Conservation (phyloP, 1,140 invertebrate genomes). For the Drosophila neocordata region DNA sequence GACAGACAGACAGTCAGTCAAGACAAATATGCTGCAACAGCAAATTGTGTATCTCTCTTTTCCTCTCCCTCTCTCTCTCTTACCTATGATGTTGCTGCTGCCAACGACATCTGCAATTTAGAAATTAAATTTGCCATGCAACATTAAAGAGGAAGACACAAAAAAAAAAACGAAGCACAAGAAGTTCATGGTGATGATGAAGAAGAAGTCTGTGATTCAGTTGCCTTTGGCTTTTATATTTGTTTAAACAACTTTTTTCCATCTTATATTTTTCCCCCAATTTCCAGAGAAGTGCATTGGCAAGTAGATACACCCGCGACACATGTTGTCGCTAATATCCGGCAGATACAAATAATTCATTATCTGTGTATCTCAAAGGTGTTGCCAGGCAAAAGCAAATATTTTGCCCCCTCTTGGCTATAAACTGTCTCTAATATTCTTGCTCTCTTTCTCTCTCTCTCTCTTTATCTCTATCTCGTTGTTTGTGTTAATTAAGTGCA, state of each 20-base stretch:
- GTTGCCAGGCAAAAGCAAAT: conserved; percentile 29
- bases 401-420: background rate
- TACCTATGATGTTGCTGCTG: conserved; percentile 22
- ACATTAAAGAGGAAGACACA: conserved; percentile 62
- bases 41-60: background rate
- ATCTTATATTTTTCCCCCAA: too few relatives aligned
- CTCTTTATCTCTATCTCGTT: conserved; percentile 11
- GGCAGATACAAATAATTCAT: conserved; percentile 76
- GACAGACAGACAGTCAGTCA: conserved; percentile 44
- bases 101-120: conserved; percentile 78
- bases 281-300: conserved; percentile 29
- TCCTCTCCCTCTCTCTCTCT: too few relatives aligned
- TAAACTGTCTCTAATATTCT: background rate
- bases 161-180: conserved; percentile 2
- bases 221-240: conserved; percentile 48
- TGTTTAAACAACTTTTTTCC: background rate
- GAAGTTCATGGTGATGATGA: background rate
- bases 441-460: background rate
- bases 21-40: conserved; percentile 39
- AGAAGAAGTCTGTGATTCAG: conserved; percentile 49
- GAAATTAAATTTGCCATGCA: conserved; percentile 81
- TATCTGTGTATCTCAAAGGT: conserved; percentile 49
- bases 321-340: conserved; percentile 69
- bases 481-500: conserved; percentile 67
- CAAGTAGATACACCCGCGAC: conserved; percentile 36